These are phyloP conservation scores for Lytechinus pictus DNA, from an alignment of 35 echinoderm and acorn worm genomes.

Conservation along the genomic window DNA sequence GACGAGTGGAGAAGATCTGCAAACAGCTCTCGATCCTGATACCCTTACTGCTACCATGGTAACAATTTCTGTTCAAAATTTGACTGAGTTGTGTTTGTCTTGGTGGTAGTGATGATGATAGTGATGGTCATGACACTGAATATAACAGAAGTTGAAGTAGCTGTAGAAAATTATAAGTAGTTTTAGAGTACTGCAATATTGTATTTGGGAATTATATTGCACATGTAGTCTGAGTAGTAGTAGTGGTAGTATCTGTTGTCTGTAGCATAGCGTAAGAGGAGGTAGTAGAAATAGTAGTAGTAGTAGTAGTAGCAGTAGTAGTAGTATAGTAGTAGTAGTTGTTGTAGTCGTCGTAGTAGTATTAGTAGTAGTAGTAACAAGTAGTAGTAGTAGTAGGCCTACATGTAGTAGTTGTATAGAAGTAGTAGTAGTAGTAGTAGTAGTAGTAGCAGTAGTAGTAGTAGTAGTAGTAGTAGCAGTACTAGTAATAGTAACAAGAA, in stretches of 20 bases:
- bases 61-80: not conserved
- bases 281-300: too few relatives aligned
- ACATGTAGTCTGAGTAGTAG: not conserved
- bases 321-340: too few relatives aligned
- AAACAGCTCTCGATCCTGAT: not conserved
- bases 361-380: too few relatives aligned
- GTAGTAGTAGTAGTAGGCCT: too few relatives aligned
- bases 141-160: not conserved
- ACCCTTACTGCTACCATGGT: slow-evolving; percentile 1
- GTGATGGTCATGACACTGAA: not conserved
- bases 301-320: too few relatives aligned
- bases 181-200: not conserved
- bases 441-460: not conserved
- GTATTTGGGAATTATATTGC: too few relatives aligned
- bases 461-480: not conserved
- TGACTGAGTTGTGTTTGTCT: not conserved
- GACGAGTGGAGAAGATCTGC: slow-evolving; percentile 23
- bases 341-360: too few relatives aligned
- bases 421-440: too few relatives aligned
- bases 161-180: not conserved
- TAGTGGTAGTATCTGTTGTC: not conserved
- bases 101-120: not conserved
- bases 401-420: too few relatives aligned
- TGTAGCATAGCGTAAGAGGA: too few relatives aligned
- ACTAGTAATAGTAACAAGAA: too few relatives aligned